Base-by-base conservation (phyloP, 2,797 vertebrate genomes). In the Poecilia wingei region DNA sequence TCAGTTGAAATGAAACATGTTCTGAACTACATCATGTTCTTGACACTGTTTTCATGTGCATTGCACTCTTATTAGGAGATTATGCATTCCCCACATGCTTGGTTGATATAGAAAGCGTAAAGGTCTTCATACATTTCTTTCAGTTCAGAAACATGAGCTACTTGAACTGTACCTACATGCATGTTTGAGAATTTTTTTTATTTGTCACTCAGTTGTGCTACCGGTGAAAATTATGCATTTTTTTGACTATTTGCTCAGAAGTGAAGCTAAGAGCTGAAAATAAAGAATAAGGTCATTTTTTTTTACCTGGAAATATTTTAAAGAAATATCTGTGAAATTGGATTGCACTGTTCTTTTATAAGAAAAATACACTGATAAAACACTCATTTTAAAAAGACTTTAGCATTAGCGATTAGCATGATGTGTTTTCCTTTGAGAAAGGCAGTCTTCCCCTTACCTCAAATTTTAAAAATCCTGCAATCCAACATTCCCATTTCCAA, bases 1-100 rank as follows among this genome's bases (percentile, higher is more conserved):
- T 88, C 84, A 92, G 51, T 12, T 41, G 41, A 64, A 64, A 74
- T 76, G 28, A 80, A 86, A 78, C 4, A 78, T 3, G 10, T 7
- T 36, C 28, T 55, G 49, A 75, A 69, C 77, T 41, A 25, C 28
- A 68, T 78, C 51, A 47, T 12, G 0, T 72, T 39, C 25, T 46
- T 51, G 61, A n/a, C 6, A 74, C 14, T 14, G 72, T 73, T 55
- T 7, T 72, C 2, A 28, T 68, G 33, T n/a, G 36, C 13, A 39
- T 18, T 66, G 72, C 2, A 47, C 12, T 39, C 3, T 6, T 3
- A 22, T 75, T 47, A 31, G 36, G 31, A 70, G 33, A 64, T 47
- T 16, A 69, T 41, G 31, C 33, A 71, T 66, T 77, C 10, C 49
- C 4, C 53, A 46, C 14, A 28, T 28, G 7, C 57, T 41, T 41